A percentile compares a stretch with the other conserved stretches of the same genome.
These are phyloP conservation scores for Ataeniobius toweri DNA, from an alignment of 2,797 vertebrate species.

Conservation along the genomic window DNA sequence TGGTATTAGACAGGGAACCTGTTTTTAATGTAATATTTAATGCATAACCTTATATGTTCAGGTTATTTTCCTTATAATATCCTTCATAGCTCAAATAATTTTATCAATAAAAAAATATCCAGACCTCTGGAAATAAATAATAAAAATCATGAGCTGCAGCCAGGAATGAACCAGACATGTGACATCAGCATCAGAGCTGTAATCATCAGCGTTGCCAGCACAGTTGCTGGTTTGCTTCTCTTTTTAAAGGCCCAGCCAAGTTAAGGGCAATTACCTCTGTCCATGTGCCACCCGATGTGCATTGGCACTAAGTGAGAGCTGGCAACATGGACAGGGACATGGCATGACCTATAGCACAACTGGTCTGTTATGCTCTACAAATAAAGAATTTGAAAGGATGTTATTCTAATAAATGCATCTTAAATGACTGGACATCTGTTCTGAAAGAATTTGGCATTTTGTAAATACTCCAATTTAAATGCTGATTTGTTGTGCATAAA, in stretches of 20 bases:
- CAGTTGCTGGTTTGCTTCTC: slow-evolving; percentile 44
- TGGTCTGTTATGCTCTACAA: slow-evolving; percentile 46
- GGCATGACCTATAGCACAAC: slow-evolving; percentile 32
- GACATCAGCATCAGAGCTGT: slow-evolving; percentile 25
- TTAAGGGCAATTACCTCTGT: slow-evolving; percentile 47
- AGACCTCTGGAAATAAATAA: not conserved
- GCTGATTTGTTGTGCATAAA: not conserved
- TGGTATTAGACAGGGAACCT: too few species aligned
- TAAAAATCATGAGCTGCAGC: not conserved
- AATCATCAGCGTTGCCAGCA: slow-evolving; percentile 30
- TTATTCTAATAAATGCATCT: slow-evolving; percentile 70
- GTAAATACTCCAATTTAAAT: slow-evolving; percentile 33
- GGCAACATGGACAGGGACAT: slow-evolving; percentile 54
- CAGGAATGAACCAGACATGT: slow-evolving; percentile 29
- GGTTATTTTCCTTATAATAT: not conserved
- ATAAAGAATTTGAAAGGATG: slow-evolving; percentile 62
- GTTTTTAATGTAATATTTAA: not conserved
- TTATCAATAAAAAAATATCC: not conserved
- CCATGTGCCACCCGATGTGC: slow-evolving; percentile 49
- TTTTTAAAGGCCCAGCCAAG: slow-evolving; percentile 37
- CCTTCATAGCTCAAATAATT: not conserved
- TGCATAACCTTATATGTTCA: not conserved
- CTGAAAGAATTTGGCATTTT: slow-evolving; percentile 53
- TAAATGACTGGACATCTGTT: slow-evolving; percentile 60
- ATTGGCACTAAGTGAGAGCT: slow-evolving; percentile 50